phyloP scores from a whole-genome alignment of 2,797 vertebrate genomes.

The Alectoris magna region DNA sequence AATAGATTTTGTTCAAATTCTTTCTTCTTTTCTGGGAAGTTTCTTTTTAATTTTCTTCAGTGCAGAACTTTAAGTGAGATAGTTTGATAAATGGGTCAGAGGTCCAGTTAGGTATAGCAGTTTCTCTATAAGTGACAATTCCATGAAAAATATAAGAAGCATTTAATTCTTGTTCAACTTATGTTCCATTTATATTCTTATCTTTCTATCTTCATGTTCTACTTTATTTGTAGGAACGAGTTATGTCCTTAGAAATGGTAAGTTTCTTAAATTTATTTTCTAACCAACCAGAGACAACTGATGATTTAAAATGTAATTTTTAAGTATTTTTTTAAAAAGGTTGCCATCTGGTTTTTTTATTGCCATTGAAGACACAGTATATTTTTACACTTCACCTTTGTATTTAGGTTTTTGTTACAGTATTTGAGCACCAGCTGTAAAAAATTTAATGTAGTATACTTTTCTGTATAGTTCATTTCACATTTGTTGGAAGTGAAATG shows the following conservation, averaged over 20 bases:
- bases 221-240: conserved; percentile 85
- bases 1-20: not conserved
- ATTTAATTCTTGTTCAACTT: not conserved
- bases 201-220: conserved; percentile 65
- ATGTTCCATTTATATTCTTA: not conserved
- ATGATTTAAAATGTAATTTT: not conserved
- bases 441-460: not conserved
- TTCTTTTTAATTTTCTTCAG: not conserved
- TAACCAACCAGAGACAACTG: not conserved
- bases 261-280: conserved; percentile 71
- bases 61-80: not conserved
- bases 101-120: not conserved
- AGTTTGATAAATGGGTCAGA: not conserved
- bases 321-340: not conserved
- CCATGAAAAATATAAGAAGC: not conserved
- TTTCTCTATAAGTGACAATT: not conserved
- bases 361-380: not conserved
- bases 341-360: not conserved
- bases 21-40: not conserved
- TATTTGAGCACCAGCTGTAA: not conserved
- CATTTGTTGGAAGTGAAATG: not conserved
- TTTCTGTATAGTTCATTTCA: not conserved
- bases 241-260: conserved; percentile 90
- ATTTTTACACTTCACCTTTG: not conserved
- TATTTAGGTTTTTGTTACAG: not conserved